Evolutionary conservation across 1,140 invertebrate genomes (phyloP).

Genomic region (Temnothorax longispinosus): DNA sequence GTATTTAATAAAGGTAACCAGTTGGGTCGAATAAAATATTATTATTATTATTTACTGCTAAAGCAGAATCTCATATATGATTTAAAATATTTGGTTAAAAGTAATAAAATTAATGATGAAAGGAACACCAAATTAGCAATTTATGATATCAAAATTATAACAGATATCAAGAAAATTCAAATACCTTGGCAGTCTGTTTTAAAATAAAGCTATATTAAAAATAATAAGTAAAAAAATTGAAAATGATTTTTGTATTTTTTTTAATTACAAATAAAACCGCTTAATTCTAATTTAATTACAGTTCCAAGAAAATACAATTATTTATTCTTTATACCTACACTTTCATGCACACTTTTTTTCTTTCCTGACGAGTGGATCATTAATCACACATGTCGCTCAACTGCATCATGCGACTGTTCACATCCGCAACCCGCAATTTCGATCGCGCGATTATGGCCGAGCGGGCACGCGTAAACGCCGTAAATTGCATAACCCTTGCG

Average conservation of each 20-base stretch:
- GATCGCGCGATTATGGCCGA: constrained; percentile 46
- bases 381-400: constrained; percentile 58
- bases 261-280: background rate
- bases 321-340: constrained; percentile 22
- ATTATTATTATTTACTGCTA: too few relatives aligned
- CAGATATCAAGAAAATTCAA: background rate
- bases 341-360: background rate
- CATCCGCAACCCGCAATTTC: constrained; percentile 47
- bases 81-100: background rate
- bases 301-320: constrained; percentile 23
- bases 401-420: constrained; percentile 42
- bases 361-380: constrained; percentile 20
- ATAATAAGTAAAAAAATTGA: background rate
- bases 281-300: constrained; percentile 42
- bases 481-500: constrained; percentile 61
- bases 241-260: background rate
- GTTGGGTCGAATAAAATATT: too few relatives aligned
- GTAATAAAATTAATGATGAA: background rate
- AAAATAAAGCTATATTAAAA: background rate
- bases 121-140: background rate
- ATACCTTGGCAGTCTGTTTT: background rate
- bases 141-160: background rate
- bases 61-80: too few relatives aligned
- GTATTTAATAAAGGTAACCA: too few relatives aligned
- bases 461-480: constrained; percentile 49